These are phyloP conservation scores for Papilio polyxenes DNA, from an alignment of 1,140 invertebrate species.

Conservation along the genomic window DNA sequence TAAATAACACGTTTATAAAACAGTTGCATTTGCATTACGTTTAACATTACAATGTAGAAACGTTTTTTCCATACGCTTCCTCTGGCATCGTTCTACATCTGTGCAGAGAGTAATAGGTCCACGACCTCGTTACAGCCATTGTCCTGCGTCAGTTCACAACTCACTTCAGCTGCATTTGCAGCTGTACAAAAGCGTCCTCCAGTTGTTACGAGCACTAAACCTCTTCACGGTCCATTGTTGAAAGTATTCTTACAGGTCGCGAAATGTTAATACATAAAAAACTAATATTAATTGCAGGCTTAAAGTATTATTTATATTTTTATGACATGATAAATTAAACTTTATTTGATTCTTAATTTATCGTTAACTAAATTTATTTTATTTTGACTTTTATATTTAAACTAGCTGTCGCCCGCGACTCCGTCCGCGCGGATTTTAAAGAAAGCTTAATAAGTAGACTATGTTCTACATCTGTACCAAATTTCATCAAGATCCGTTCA, in stretches of 20 bases:
- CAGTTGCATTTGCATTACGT: too few relatives aligned
- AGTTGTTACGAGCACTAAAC: constrained; percentile 5
- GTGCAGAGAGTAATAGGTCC: neutral
- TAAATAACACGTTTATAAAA: too few relatives aligned
- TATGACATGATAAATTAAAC: too few relatives aligned
- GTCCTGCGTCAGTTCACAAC: neutral
- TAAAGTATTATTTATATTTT: too few relatives aligned
- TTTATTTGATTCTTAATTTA: too few relatives aligned
- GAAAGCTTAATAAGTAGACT: too few relatives aligned
- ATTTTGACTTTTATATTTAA: too few relatives aligned
- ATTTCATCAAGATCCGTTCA: too few relatives aligned
- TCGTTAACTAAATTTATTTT: too few relatives aligned
- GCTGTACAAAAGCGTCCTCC: constrained; percentile 14
- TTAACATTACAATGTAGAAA: neutral
- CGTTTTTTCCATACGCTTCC: neutral
- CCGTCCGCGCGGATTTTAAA: too few relatives aligned
- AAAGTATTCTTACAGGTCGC: constrained; percentile 5
- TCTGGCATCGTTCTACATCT: neutral
- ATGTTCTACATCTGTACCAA: too few relatives aligned
- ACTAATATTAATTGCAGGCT: neutral
- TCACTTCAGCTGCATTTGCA: constrained; percentile 11
- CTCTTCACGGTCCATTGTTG: neutral
- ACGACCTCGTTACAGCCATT: constrained; percentile 18
- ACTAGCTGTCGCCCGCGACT: too few relatives aligned
- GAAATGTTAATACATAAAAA: neutral